These are phyloP conservation scores for Triplophysa dalaica DNA, from an alignment of 2,113 vertebrate genomes.

Conservation along the genomic window DNA sequence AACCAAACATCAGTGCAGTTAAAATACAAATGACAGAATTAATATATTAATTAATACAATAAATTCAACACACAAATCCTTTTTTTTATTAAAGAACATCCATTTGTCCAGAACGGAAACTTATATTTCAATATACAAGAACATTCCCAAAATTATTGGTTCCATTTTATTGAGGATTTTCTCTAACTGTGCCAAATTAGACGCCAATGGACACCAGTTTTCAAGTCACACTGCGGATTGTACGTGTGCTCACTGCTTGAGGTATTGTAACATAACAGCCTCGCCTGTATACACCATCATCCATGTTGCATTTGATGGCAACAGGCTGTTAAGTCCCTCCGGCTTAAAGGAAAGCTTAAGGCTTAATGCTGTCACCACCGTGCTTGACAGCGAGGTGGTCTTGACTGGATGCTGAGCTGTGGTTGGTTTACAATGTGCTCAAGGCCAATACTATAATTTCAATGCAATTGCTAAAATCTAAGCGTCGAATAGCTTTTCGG, in stretches of 20 bases:
- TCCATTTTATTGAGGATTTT: background rate
- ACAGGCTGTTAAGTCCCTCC: background rate
- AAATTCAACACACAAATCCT: background rate
- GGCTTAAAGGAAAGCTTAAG: too few species aligned
- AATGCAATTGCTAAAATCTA: background rate
- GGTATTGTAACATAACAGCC: conserved; percentile 10
- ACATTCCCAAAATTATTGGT: background rate
- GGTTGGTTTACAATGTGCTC: background rate
- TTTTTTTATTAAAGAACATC: background rate
- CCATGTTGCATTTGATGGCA: background rate
- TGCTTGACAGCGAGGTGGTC: background rate
- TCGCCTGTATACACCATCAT: background rate
- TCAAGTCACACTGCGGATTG: conserved; percentile 7
- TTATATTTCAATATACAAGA: background rate
- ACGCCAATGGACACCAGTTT: conserved; percentile 10
- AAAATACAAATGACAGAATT: background rate
- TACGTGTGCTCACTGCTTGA: background rate
- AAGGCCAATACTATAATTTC: too few species aligned
- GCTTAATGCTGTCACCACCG: too few species aligned
- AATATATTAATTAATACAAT: too few species aligned
- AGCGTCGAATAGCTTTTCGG: background rate
- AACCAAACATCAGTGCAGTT: background rate
- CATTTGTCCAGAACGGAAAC: background rate
- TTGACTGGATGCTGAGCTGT: background rate
- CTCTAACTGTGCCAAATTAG: background rate